Conservation (phyloP, 2,797 vertebrate species). For the Rhadinocentrus ornatus region DNA sequence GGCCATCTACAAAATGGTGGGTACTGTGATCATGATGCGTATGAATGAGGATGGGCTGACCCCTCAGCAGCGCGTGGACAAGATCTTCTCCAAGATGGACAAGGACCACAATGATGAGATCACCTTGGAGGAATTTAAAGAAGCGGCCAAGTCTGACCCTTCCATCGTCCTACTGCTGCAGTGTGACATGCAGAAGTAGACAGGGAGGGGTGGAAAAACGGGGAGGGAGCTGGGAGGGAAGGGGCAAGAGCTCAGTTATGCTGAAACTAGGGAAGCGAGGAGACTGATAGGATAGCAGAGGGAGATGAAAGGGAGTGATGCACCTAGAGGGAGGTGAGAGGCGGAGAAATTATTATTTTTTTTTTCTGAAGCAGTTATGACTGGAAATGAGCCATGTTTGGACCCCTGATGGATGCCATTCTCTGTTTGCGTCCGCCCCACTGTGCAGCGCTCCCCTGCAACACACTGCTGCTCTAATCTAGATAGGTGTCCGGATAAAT, state of each 20-base stretch:
- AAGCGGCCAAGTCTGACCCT: slow-evolving; percentile 95
- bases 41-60: slow-evolving; percentile 98
- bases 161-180: slow-evolving; percentile 96
- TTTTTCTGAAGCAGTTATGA: slow-evolving; percentile 29
- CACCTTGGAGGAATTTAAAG: slow-evolving; percentile 97
- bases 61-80: slow-evolving; percentile 96
- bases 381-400: slow-evolving; percentile 33
- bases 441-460: slow-evolving; percentile 12
- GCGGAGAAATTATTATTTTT: background rate
- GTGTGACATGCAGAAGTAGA: slow-evolving; percentile 97
- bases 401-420: slow-evolving; percentile 47
- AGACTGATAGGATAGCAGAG: slow-evolving; percentile 32
- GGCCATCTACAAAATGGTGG: slow-evolving; percentile 99
- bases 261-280: slow-evolving; percentile 35
- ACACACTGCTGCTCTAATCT: slow-evolving; percentile 9
- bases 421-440: slow-evolving; percentile 23
- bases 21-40: slow-evolving; percentile 99
- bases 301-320: slow-evolving; percentile 28
- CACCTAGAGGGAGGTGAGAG: slow-evolving; percentile 43
- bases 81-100: slow-evolving; percentile 99
- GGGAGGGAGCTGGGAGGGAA: slow-evolving; percentile 32
- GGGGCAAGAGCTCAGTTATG: slow-evolving; percentile 40
- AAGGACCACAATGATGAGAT: slow-evolving; percentile 98
- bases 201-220: slow-evolving; percentile 24
- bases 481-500: slow-evolving; percentile 31